phyloP scores from a whole-genome alignment of 1,140 invertebrate species.

The Sycobia sp. region DNA sequence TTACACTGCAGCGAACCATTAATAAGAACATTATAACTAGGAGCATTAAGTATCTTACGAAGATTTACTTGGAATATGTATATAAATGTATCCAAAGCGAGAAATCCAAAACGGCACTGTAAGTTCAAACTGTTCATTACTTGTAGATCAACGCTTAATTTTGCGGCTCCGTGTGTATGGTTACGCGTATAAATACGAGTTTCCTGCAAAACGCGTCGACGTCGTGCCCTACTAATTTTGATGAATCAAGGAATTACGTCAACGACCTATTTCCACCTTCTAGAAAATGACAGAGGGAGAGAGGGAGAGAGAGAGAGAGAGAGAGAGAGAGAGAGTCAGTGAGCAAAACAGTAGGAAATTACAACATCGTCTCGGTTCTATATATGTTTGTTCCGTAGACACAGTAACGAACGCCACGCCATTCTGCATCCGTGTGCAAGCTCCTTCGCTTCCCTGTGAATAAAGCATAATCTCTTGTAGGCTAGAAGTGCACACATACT shows the following conservation, averaged over 20 bases:
- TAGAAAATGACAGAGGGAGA: background rate
- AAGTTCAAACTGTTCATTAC: no score
- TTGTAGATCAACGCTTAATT: no score
- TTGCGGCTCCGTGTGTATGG: no score
- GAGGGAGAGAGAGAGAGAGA: background rate
- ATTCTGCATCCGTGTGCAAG: background rate
- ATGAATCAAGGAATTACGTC: conserved; percentile 29
- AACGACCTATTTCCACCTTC: conserved; percentile 14
- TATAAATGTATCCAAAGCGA: no score
- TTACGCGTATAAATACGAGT: no score
- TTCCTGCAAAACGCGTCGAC: conserved; percentile 10
- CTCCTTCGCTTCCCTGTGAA: conserved; percentile 6
- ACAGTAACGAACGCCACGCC: background rate
- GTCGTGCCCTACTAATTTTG: conserved; percentile 24
- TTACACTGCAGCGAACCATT: no score
- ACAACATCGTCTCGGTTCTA: background rate
- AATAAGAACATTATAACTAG: no score
- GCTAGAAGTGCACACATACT: background rate
- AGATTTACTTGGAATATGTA: no score
- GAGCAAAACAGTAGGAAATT: conserved; percentile 18
- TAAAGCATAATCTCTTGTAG: conserved; percentile 15
- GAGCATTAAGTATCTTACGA: no score
- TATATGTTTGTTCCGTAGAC: background rate
- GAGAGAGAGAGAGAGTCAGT: background rate
- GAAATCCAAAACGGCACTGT: no score